Percentiles rank a stretch among this genome's conserved stretches.
These are phyloP conservation scores for Clinocottus analis DNA, from an alignment of 2,113 vertebrate genomes.

Conservation along the genomic window DNA sequence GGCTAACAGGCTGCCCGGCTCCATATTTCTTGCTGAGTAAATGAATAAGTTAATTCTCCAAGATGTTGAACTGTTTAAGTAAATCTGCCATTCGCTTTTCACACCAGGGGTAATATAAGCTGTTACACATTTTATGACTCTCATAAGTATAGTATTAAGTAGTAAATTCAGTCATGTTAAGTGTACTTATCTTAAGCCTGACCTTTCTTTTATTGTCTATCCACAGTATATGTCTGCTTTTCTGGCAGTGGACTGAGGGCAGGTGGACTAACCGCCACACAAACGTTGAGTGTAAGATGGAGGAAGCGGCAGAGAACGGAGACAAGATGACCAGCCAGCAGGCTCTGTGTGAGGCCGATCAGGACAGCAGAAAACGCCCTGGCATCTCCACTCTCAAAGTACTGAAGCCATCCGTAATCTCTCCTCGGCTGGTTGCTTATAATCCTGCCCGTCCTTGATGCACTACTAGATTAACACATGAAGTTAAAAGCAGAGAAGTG, in stretches of 20 bases:
- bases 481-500: background rate
- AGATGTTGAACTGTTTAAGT: no score
- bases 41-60: no score
- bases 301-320: constrained; percentile 42
- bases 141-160: background rate
- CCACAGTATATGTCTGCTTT: background rate
- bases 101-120: background rate
- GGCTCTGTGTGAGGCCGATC: constrained; percentile 57
- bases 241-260: background rate
- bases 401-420: constrained; percentile 11
- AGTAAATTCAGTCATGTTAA: background rate
- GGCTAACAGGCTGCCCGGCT: no score
- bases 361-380: constrained; percentile 22
- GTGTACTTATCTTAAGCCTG: background rate
- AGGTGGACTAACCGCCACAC: background rate
- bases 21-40: no score
- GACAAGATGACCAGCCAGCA: constrained; percentile 69
- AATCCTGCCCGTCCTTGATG: constrained; percentile 8
- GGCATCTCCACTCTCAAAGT: constrained; percentile 80
- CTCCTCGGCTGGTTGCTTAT: background rate
- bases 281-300: constrained; percentile 51
- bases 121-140: background rate
- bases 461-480: background rate
- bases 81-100: background rate
- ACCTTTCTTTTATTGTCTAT: background rate